phyloP scores from a whole-genome alignment of 92 coral and sea anemone genomes.

The Chrysogorgia sp. region DNA sequence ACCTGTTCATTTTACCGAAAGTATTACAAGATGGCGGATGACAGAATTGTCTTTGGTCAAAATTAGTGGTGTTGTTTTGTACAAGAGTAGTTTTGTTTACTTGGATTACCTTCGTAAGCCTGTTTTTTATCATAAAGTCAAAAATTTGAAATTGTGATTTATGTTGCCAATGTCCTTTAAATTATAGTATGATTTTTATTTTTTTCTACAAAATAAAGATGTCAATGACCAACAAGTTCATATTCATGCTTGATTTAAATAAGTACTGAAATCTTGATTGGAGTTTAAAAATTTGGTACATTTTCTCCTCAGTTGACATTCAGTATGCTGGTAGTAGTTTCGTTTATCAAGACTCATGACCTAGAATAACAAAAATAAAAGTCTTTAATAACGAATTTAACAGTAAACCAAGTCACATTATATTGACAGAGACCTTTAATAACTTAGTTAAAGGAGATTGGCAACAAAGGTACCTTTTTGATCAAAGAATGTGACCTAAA shows the following conservation, averaged over 20 bases:
- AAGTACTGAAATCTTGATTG: slow-evolving; percentile 87
- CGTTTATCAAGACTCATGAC: slow-evolving; percentile 89
- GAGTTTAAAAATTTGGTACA: slow-evolving; percentile 81
- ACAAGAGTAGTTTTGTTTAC: too few species aligned
- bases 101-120: too few species aligned
- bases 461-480: too few species aligned
- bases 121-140: too few species aligned
- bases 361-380: slow-evolving; percentile 45
- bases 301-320: slow-evolving; percentile 81
- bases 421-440: background rate
- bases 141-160: too few species aligned
- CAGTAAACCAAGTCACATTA: background rate
- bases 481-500: too few species aligned
- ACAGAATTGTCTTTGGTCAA: too few species aligned
- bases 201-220: slow-evolving; percentile 10
- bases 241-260: slow-evolving; percentile 39
- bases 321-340: slow-evolving; percentile 89
- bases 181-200: background rate
- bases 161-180: too few species aligned
- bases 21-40: too few species aligned
- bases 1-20: too few species aligned
- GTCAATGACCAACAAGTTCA: background rate
- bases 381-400: background rate
- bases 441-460: too few species aligned
- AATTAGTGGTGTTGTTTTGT: too few species aligned